Percentiles rank a stretch among this genome's conserved stretches.
Conservation (phyloP, 2,888 invertebrate genomes). For the Nephrotoma flavescens region DNA sequence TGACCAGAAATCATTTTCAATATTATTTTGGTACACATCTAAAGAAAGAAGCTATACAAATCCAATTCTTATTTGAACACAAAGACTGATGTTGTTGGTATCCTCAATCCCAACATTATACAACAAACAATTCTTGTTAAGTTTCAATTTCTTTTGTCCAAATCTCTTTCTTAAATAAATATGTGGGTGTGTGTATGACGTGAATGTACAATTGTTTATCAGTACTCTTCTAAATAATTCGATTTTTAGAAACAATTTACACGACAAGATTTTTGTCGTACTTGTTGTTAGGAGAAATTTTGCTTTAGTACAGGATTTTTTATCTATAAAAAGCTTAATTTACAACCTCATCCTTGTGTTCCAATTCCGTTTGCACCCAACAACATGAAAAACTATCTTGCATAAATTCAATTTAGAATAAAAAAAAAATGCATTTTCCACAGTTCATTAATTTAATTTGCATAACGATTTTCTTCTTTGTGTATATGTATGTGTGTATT, state of each 20-base stretch:
- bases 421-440: not conserved
- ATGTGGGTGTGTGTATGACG: too few relatives aligned
- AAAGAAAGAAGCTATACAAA: not conserved
- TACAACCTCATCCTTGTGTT: not conserved
- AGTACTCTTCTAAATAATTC: not conserved
- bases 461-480: not conserved
- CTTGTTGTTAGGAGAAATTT: not conserved
- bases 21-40: not conserved
- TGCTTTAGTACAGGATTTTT: not conserved
- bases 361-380: not conserved
- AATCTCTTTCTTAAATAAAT: not conserved
- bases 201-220: not conserved
- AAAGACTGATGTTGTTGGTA: not conserved
- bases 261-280: not conserved
- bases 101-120: not conserved
- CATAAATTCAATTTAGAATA: not conserved
- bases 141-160: not conserved
- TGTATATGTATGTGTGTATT: not conserved
- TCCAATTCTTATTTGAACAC: not conserved
- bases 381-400: not conserved
- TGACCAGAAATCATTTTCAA: not conserved
- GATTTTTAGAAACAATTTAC: not conserved
- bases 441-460: not conserved
- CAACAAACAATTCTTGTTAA: not conserved
- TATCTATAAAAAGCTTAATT: too few relatives aligned